phyloP scores from a whole-genome alignment of 1,140 invertebrate species.

The Heliconius congener region DNA sequence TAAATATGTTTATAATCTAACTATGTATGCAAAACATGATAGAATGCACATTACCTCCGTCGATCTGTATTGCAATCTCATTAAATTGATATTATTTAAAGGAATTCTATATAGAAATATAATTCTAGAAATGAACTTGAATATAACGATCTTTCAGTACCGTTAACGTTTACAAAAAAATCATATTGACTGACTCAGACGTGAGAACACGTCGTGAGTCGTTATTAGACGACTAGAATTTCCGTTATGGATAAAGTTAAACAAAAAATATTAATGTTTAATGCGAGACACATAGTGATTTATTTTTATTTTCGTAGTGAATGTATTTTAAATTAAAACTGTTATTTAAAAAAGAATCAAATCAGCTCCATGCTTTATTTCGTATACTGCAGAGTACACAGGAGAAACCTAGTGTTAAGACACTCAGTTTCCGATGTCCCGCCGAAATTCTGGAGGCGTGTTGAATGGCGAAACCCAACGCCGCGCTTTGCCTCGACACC shows the following conservation, averaged over 20 bases:
- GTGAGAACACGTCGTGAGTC: not conserved
- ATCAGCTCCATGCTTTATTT: no score
- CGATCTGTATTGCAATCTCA: not conserved
- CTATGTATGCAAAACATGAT: not conserved
- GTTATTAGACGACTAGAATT: not conserved
- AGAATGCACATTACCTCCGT: not conserved
- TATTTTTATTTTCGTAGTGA: not conserved
- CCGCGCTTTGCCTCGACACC: no score
- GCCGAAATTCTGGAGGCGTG: no score
- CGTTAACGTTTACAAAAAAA: constrained; percentile 1
- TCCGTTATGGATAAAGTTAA: constrained; percentile 1
- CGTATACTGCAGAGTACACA: no score
- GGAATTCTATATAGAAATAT: not conserved
- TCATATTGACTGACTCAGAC: not conserved
- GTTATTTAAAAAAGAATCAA: no score
- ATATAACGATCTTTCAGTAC: not conserved
- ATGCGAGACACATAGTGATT: not conserved
- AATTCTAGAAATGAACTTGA: not conserved
- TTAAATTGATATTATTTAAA: not conserved
- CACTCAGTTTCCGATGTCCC: no score
- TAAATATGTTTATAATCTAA: not conserved
- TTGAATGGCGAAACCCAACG: no score
- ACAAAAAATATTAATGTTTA: not conserved
- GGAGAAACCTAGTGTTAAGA: no score
- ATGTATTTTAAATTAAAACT: not conserved